Conservation (phyloP, 2,797 vertebrate genomes). For the Peromyscus nudipes region DNA sequence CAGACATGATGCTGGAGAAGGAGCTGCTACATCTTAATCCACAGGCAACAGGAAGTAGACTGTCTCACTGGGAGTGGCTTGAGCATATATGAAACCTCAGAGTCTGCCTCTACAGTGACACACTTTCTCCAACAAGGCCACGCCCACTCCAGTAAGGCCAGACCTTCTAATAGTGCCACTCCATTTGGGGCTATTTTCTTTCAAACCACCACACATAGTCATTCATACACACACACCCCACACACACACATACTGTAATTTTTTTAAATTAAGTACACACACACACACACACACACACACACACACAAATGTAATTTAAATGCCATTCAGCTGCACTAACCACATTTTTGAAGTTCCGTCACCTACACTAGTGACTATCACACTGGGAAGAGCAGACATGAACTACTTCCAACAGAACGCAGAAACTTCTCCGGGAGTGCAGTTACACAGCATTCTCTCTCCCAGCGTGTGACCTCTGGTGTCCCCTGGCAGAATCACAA, state of each 20-base stretch:
- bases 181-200: background rate
- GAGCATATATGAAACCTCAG: background rate
- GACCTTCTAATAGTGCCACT: background rate
- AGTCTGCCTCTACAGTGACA: background rate
- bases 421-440: background rate
- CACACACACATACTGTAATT: too few relatives aligned
- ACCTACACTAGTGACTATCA: background rate
- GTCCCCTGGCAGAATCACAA: slow-evolving; percentile 37
- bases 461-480: background rate
- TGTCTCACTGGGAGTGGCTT: background rate
- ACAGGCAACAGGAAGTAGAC: background rate
- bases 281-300: too few relatives aligned
- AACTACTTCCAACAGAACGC: background rate
- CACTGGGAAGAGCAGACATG: background rate
- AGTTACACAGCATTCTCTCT: background rate
- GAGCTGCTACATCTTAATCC: background rate
- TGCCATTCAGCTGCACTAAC: background rate
- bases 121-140: background rate
- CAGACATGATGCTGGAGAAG: background rate
- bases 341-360: background rate
- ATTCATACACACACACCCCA: background rate
- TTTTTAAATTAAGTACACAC: too few relatives aligned
- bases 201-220: background rate
- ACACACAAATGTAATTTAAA: background rate
- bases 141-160: background rate